Percentiles rank a stretch among this genome's conserved stretches.
Evolutionary conservation across 1,140 invertebrate genomes (phyloP).

Genomic region (Saccostrea glomerata): DNA sequence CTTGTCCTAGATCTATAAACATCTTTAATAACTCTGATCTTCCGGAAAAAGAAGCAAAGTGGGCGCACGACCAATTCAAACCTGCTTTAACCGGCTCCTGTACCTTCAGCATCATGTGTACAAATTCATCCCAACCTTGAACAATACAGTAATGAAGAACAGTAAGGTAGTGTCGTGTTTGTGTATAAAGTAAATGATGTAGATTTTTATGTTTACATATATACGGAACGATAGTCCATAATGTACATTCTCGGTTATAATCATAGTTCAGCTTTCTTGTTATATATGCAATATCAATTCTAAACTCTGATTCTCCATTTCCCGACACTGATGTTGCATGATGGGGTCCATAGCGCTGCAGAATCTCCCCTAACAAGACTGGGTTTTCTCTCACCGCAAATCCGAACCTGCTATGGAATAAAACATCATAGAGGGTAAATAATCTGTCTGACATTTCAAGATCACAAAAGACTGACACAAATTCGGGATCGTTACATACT

Average conservation of each 20-base stretch:
- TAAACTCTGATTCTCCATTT: too few relatives aligned
- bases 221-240: too few relatives aligned
- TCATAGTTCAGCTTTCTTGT: too few relatives aligned
- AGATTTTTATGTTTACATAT: too few relatives aligned
- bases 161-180: too few relatives aligned
- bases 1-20: not conserved
- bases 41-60: not conserved
- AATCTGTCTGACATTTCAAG: not conserved
- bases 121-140: not conserved
- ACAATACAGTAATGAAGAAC: not conserved
- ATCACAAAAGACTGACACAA: not conserved
- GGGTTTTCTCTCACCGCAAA: not conserved
- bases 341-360: not conserved
- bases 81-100: not conserved
- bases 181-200: too few relatives aligned
- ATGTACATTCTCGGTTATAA: too few relatives aligned
- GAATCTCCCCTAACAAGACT: not conserved
- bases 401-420: too few relatives aligned
- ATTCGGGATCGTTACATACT: not conserved
- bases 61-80: not conserved
- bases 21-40: not conserved
- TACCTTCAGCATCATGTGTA: not conserved
- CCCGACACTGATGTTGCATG: not conserved
- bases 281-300: too few relatives aligned
- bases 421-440: not conserved